Evolutionary conservation across 1,140 invertebrate species (phyloP).

Genomic region (Achroia grisella): DNA sequence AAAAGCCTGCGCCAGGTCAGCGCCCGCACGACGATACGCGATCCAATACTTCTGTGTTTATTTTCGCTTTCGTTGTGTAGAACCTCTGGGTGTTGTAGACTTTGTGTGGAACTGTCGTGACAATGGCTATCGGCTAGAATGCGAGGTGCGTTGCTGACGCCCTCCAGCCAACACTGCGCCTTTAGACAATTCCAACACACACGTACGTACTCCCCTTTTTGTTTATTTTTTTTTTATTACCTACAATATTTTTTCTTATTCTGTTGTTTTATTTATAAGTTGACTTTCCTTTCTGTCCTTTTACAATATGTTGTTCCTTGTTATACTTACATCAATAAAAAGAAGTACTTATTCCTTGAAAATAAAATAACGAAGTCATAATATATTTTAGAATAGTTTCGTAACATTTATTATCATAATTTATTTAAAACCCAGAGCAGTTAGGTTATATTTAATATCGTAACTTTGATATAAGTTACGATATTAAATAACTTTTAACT

Average conservation of each 20-base stretch:
- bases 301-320: neutral
- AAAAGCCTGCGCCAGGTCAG: constrained; percentile 72
- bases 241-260: constrained; percentile 17
- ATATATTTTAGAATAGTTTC: too few species aligned
- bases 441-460: too few species aligned
- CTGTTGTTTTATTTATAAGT: constrained; percentile 16
- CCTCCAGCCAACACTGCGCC: constrained; percentile 66
- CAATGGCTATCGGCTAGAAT: constrained; percentile 71
- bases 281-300: constrained; percentile 1
- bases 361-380: too few species aligned
- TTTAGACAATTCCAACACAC: constrained; percentile 65
- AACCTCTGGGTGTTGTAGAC: constrained; percentile 67
- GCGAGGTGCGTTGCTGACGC: constrained; percentile 71
- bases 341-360: too few species aligned
- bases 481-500: too few species aligned
- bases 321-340: neutral
- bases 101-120: constrained; percentile 69
- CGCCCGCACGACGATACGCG: constrained; percentile 56
- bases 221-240: constrained; percentile 33
- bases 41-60: constrained; percentile 66
- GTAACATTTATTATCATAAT: too few species aligned
- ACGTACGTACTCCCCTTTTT: constrained; percentile 61
- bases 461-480: too few species aligned
- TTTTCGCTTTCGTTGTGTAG: constrained; percentile 72
- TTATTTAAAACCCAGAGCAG: too few species aligned